These are phyloP conservation scores for Diuraphis noxia DNA, from an alignment of 1,140 invertebrate genomes.

Conservation along the genomic window DNA sequence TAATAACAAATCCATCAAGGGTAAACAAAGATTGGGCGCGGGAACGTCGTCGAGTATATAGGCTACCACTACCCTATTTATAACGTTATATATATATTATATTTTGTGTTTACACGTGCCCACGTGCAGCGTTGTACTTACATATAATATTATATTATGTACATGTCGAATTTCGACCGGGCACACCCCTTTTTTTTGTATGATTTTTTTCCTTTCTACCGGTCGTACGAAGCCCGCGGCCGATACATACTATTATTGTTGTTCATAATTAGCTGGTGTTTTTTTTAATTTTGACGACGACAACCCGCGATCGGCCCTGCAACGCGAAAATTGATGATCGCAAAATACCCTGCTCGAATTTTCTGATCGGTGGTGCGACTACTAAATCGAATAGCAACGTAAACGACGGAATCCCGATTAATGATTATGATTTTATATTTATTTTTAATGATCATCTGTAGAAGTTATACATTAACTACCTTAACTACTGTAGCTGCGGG, in stretches of 20 bases:
- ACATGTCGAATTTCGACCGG: background rate
- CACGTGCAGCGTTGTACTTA: background rate
- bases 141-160: background rate
- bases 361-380: too few relatives aligned
- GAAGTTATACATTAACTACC: too few relatives aligned
- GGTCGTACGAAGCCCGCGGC: background rate
- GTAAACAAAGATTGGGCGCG: conserved; percentile 38
- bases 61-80: background rate
- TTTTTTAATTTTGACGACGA: background rate
- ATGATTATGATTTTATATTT: too few relatives aligned
- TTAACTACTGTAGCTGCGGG: too few relatives aligned
- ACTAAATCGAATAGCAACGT: too few relatives aligned
- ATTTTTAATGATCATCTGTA: background rate
- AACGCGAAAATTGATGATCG: background rate
- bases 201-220: background rate
- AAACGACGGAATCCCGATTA: background rate
- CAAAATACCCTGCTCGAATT: background rate
- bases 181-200: conserved; percentile 24
- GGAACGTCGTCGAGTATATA: background rate
- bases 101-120: conserved; percentile 23
- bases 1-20: conserved; percentile 46
- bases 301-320: too few relatives aligned
- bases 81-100: background rate
- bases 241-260: background rate
- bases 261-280: conserved; percentile 10